A percentile compares a stretch with the other conserved stretches of the same genome.
Conservation (phyloP, 2,888 invertebrate species). For the Epinotia bilunana region DNA sequence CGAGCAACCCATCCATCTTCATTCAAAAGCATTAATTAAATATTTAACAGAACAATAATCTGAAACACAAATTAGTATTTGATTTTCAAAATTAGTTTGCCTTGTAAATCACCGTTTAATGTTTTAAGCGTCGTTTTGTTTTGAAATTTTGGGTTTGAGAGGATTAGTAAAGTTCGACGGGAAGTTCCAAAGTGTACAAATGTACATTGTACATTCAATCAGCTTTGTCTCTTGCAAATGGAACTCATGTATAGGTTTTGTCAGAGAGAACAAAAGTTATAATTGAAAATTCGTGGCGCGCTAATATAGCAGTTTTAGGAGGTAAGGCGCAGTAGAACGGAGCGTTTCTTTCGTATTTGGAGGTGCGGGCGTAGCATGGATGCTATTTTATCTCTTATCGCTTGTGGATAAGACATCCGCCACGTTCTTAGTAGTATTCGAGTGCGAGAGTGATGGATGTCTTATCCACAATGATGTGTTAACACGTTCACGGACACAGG, state of each 20-base stretch:
- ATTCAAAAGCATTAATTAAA: slow-evolving; percentile 39
- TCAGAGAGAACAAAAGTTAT: background rate
- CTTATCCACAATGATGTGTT: no score
- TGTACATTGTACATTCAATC: slow-evolving; percentile 5
- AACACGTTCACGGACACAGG: no score
- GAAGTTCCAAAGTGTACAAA: slow-evolving; percentile 6
- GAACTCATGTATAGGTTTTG: background rate
- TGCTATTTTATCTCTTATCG: no score
- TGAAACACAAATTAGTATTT: slow-evolving; percentile 41
- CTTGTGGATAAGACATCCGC: no score
- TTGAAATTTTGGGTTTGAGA: slow-evolving; percentile 19
- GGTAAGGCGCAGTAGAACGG: no score
- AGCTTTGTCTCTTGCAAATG: slow-evolving; percentile 6
- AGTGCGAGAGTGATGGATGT: no score
- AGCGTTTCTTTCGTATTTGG: no score
- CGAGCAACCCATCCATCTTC: slow-evolving; percentile 32
- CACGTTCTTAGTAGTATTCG: no score
- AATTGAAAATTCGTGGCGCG: background rate
- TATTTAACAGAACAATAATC: slow-evolving; percentile 41
- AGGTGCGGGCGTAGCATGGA: no score
- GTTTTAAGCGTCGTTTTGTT: slow-evolving; percentile 35
- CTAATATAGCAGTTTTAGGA: background rate
- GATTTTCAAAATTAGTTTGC: slow-evolving; percentile 41
- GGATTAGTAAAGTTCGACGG: slow-evolving; percentile 19
- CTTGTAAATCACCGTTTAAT: slow-evolving; percentile 35